phyloP scores from a whole-genome alignment of 2,797 vertebrate species.

The Sebastes dallii region DNA sequence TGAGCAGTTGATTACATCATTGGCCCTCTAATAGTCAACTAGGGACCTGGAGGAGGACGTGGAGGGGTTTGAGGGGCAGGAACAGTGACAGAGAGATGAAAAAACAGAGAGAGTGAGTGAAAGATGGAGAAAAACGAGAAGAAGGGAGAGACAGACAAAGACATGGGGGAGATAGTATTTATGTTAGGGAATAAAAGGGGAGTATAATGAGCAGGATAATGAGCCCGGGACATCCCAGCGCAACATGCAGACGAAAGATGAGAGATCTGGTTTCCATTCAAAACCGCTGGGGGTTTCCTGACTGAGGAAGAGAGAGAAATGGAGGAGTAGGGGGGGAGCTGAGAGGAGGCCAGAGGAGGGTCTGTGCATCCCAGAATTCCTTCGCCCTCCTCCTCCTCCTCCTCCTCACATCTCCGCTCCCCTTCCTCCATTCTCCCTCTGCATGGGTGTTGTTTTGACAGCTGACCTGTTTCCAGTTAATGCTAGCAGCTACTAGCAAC shows the following conservation, averaged over 20 bases:
- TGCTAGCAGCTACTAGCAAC: constrained; percentile 7
- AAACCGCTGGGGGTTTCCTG: constrained; percentile 73
- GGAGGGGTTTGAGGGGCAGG: neutral
- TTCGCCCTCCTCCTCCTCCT: constrained; percentile 34
- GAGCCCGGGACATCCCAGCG: constrained; percentile 69
- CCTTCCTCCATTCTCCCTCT: constrained; percentile 7
- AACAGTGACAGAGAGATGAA: constrained; percentile 13
- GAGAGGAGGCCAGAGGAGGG: constrained; percentile 7
- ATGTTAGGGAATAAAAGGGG: constrained; percentile 51
- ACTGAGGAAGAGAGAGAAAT: constrained; percentile 43
- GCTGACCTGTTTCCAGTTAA: constrained; percentile 50
- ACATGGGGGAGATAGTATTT: constrained; percentile 50
- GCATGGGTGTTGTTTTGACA: constrained; percentile 54
- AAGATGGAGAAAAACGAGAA: neutral
- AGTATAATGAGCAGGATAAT: constrained; percentile 69
- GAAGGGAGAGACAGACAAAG: constrained; percentile 44
- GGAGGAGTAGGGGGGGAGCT: neutral
- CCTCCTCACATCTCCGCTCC: constrained; percentile 19
- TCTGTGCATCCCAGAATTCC: constrained; percentile 49
- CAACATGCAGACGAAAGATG: constrained; percentile 66
- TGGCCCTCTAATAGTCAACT: constrained; percentile 59
- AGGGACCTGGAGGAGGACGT: constrained; percentile 16
- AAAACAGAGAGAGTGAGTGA: constrained; percentile 17
- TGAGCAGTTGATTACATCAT: constrained; percentile 71
- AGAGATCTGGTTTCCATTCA: constrained; percentile 72